phyloP scores from a whole-genome alignment of 2,888 invertebrate genomes.

The Drosophila affinis region DNA sequence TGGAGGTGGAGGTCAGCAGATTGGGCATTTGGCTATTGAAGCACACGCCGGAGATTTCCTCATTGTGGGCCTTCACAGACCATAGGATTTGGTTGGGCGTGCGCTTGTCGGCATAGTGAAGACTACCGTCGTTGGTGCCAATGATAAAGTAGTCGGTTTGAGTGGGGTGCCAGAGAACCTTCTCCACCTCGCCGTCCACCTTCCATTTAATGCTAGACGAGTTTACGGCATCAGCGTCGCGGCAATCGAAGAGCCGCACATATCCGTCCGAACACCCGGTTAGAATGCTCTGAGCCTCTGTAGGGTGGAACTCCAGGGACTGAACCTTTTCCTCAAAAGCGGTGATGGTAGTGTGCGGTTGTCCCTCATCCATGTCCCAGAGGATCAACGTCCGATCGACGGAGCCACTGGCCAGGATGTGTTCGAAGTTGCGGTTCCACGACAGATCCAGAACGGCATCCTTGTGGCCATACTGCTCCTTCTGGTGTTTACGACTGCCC shows the following conservation, averaged over 20 bases:
- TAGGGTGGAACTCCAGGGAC: slow-evolving; percentile 92
- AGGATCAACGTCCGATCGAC: slow-evolving; percentile 94
- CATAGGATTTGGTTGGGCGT: slow-evolving; percentile 87
- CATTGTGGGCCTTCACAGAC: slow-evolving; percentile 90
- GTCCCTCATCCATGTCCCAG: slow-evolving; percentile 95
- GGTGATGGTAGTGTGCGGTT: slow-evolving; percentile 90
- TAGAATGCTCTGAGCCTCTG: slow-evolving; percentile 91
- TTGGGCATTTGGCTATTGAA: slow-evolving; percentile 90
- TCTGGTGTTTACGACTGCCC: slow-evolving; percentile 89
- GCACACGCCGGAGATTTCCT: slow-evolving; percentile 93
- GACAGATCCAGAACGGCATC: slow-evolving; percentile 96
- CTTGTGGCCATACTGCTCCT: slow-evolving; percentile 89
- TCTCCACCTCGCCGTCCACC: slow-evolving; percentile 91
- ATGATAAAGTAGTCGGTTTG: slow-evolving; percentile 90
- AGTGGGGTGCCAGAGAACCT: slow-evolving; percentile 92
- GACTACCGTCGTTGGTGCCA: slow-evolving; percentile 86
- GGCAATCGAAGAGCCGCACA: slow-evolving; percentile 92
- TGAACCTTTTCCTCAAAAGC: slow-evolving; percentile 93
- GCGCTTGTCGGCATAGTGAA: slow-evolving; percentile 91
- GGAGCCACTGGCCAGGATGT: slow-evolving; percentile 96
- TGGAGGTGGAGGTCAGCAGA: slow-evolving; percentile 90
- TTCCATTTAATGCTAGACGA: slow-evolving; percentile 86
- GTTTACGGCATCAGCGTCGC: slow-evolving; percentile 87
- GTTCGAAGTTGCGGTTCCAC: slow-evolving; percentile 93
- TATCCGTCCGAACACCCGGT: slow-evolving; percentile 93